phyloP scores from a whole-genome alignment of 1,140 invertebrate genomes.

The Zaprionus inermis region DNA sequence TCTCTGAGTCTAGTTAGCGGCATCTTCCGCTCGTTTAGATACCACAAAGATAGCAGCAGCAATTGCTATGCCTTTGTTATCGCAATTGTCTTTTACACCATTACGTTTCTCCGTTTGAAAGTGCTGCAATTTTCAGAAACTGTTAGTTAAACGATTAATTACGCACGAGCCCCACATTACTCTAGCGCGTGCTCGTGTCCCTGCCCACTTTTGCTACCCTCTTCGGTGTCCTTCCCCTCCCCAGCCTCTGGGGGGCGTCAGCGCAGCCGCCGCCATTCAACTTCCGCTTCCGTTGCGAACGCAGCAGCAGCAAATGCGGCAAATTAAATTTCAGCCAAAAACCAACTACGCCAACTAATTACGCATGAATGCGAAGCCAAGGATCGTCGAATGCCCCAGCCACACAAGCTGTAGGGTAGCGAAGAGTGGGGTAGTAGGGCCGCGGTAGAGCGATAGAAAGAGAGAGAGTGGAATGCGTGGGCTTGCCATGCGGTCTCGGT shows the following conservation, averaged over 20 bases:
- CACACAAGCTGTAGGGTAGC: slow-evolving; percentile 32
- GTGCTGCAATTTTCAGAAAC: slow-evolving; percentile 58
- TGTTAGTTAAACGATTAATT: slow-evolving; percentile 78
- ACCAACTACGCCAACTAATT: slow-evolving; percentile 76
- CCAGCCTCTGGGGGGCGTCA: neutral
- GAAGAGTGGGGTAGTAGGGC: no score
- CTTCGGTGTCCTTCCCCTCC: no score
- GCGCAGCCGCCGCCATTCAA: slow-evolving; percentile 30
- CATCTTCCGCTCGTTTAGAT: slow-evolving; percentile 13
- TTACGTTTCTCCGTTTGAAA: slow-evolving; percentile 33
- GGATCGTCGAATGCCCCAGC: slow-evolving; percentile 49
- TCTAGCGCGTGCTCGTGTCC: slow-evolving; percentile 24
- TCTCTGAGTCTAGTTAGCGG: slow-evolving; percentile 11
- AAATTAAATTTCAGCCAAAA: slow-evolving; percentile 72
- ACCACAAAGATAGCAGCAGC: neutral
- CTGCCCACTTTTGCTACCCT: neutral
- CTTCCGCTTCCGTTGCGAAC: slow-evolving; percentile 40
- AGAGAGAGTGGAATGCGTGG: neutral
- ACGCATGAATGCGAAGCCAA: slow-evolving; percentile 78
- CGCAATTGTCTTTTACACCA: slow-evolving; percentile 45
- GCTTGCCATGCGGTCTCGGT: neutral
- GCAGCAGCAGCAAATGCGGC: slow-evolving; percentile 50
- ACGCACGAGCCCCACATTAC: slow-evolving; percentile 60
- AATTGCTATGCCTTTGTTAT: slow-evolving; percentile 42
- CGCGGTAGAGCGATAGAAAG: no score